phyloP scores from a whole-genome alignment of 2,797 vertebrate species.

The Crax fasciolata region DNA sequence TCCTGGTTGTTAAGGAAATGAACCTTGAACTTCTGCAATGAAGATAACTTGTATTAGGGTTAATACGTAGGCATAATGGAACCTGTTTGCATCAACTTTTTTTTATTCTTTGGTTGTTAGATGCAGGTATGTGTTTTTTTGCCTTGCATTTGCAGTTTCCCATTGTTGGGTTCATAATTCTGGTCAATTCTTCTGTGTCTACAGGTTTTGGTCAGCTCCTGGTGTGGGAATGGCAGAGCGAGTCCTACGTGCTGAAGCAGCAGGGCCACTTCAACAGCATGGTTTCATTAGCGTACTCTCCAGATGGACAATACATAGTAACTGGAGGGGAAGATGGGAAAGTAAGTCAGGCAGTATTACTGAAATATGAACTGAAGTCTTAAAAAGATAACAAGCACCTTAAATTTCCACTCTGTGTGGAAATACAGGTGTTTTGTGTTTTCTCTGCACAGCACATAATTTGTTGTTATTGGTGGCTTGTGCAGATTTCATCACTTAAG shows the following conservation, averaged over 20 bases:
- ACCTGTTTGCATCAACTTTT: background rate
- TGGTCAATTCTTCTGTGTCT: background rate
- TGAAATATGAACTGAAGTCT: background rate
- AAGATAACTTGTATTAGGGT: background rate
- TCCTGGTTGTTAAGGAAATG: background rate
- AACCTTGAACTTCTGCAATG: background rate
- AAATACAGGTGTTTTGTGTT: background rate
- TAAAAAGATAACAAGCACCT: background rate
- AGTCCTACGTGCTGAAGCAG: conserved; percentile 97
- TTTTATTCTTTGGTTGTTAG: background rate
- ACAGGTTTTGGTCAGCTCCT: conserved; percentile 94
- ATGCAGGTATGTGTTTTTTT: background rate
- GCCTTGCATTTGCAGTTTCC: background rate
- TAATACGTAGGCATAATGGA: background rate
- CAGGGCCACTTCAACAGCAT: conserved; percentile 99
- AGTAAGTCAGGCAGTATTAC: conserved; percentile 72
- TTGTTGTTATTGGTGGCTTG: background rate
- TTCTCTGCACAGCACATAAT: background rate
- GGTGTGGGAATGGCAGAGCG: conserved; percentile 99
- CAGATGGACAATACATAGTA: conserved; percentile 93
- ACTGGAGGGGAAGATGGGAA: conserved; percentile 97
- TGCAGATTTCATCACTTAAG: background rate
- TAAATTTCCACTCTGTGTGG: background rate
- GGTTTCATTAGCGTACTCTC: conserved; percentile 93
- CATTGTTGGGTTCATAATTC: background rate